phyloP scores from a whole-genome alignment of 1,140 invertebrate species.

The Neotoxoptera formosana region DNA sequence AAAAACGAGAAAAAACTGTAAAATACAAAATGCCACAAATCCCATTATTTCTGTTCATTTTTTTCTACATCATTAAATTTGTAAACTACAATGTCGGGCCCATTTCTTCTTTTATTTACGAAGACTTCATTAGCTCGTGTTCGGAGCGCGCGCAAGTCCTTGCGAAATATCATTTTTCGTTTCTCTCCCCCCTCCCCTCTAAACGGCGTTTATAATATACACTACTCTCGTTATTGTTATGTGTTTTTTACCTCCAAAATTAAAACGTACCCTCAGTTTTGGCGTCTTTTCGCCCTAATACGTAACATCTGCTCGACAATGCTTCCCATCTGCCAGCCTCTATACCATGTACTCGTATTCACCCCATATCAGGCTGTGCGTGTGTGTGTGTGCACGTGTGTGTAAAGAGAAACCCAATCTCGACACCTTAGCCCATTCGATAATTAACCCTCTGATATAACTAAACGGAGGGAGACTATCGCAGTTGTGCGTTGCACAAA shows the following conservation, averaged over 20 bases:
- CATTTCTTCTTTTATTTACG: not conserved
- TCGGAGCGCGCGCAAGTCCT: not conserved
- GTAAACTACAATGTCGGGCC: not conserved
- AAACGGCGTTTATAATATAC: constrained; percentile 45
- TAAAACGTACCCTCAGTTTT: constrained; percentile 40
- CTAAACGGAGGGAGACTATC: not conserved
- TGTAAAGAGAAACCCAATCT: constrained; percentile 45
- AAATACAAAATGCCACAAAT: constrained; percentile 35
- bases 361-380: not conserved
- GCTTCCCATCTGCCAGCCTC: constrained; percentile 45
- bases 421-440: constrained; percentile 48
- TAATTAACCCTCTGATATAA: constrained; percentile 53
- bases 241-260: constrained; percentile 25
- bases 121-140: constrained; percentile 31
- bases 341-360: not conserved
- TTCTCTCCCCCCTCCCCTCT: not conserved
- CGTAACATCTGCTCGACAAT: constrained; percentile 53
- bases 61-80: constrained; percentile 46
- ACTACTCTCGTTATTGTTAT: constrained; percentile 8
- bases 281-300: constrained; percentile 43
- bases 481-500: not conserved
- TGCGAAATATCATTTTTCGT: constrained; percentile 12
- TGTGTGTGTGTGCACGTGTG: not conserved
- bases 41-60: constrained; percentile 22
- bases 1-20: not conserved